Evolutionary conservation across 1,140 invertebrate species (phyloP), one percentile per base, ranked within the genome.

Genomic region (Lordiphosa mommai): DNA sequence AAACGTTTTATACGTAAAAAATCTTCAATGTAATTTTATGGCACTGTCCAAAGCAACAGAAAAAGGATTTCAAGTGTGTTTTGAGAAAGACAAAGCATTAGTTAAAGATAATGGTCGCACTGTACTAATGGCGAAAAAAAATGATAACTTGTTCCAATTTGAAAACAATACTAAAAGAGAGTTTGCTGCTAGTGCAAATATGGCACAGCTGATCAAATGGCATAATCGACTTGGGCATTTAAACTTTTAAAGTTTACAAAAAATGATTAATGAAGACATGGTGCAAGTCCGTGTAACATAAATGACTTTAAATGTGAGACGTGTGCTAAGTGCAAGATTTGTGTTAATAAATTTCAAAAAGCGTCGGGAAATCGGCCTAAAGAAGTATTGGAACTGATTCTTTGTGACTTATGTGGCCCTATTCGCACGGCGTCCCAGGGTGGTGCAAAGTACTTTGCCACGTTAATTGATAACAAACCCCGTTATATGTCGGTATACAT

Each of bases 151-250:
- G 36, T n/a, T n/a, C n/a, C n/a, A n/a, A n/a, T n/a, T n/a, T n/a
- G n/a, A n/a, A 40, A 40, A 13, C 14, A 40, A 17, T 4, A 16
- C 2, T 1, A 40, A 40, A 40, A 40, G 8, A 17, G 37, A 14
- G 4, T 50, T 29, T 56, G 10, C 49, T 3, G n/a, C 55, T 17
- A 16, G 43, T 6, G n/a, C 30, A 43, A 38, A 23, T 12, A 32
- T 32, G 7, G 48, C 41, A 30, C 33, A n/a, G 36, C n/a, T 10
- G 7, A 34, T 57, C 2, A 23, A 33, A 30, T 57, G 55, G 55
- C 55, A 57, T 16, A 23, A 50, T 17, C 34, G 56, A 4, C 50
- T 33, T 59, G 56, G 56, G 6, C 56, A 59, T 27, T 34, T 59
- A 34, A 59, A 50, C 23, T 41, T 41, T 16, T 5, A 50, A 0